A percentile compares a stretch with the other conserved stretches of the same genome.
These are phyloP conservation scores for Prionailurus bengalensis DNA, from an alignment of 2,113 vertebrate genomes.

Conservation along the genomic window DNA sequence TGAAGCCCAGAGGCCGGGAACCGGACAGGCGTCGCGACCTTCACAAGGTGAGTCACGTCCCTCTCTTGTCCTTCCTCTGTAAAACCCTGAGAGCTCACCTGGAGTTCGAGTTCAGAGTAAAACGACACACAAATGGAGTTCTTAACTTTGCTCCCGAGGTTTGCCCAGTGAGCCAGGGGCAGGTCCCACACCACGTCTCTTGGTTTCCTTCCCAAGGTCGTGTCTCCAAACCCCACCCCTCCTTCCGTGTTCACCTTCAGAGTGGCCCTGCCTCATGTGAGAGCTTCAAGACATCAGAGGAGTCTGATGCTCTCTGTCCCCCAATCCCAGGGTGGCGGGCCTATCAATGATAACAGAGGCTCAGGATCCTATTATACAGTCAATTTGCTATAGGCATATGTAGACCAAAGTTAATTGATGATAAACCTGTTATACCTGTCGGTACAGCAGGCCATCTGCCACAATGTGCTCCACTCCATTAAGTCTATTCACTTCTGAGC, in stretches of 20 bases:
- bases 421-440: constrained; percentile 83
- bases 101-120: neutral
- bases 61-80: neutral
- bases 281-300: rapidly evolving
- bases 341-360: neutral
- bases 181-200: neutral
- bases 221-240: neutral
- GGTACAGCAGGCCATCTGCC: constrained; percentile 85
- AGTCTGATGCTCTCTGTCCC: neutral
- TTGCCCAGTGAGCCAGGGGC: neutral
- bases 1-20: neutral
- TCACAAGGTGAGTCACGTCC: neutral
- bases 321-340: neutral
- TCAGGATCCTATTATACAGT: constrained; percentile 36
- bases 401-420: constrained; percentile 83
- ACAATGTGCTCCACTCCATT: constrained; percentile 85
- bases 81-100: neutral
- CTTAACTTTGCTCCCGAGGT: neutral
- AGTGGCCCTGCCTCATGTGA: neutral
- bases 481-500: constrained; percentile 85
- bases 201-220: neutral
- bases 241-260: neutral
- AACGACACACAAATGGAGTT: neutral
- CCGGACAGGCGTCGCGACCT: neutral
- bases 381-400: constrained; percentile 68